Evolutionary conservation across 2,797 vertebrate genomes (phyloP), one percentile per base, ranked within the genome.

Genomic region (Alexandromys oeconomus): DNA sequence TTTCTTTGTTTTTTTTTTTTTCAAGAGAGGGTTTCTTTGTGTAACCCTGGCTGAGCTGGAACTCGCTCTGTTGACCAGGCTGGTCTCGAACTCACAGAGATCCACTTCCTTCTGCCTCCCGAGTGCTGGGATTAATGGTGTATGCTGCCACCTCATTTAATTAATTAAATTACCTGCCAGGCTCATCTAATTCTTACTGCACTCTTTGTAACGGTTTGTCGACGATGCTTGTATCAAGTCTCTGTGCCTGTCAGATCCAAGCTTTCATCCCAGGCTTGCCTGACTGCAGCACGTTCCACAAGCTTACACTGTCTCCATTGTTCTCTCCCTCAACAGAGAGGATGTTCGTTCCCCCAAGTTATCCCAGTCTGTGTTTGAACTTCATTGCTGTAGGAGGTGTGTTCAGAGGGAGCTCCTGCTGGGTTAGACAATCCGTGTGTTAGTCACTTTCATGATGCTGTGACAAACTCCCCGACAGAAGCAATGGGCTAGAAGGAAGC

Each of bases 121-220:
- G 0, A 7, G 46, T 21, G 51, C 78, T 80, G 78, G 34, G 34
- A 80, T 25, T 69, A n/a, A n/a, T 21, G 67, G 67, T 8, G 17
- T 17, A 37, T 17, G 3, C 67, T 37, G 34, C 67, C 34, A 71
- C 37, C 3, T 3, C 54, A 57, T 57, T 57, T 57, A 57, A 57
- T 57, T 57, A 21, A 57, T 57, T 57, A 21, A 57, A 57, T 21
- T 57, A 4, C 17, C 54, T 57, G 54, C 34, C 54, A 59, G 27
- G 51, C 73, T 90, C 37, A 25, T 85, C 94, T 93, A 95, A 87
- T 85, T 61, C 12, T 95, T 34, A 79, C 11, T 65, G 51, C 14
- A 65, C 1, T 80, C 54, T 73, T 65, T 93, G 73, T 29, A n/a
- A 51, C 61, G 10, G 29, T 46, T 80, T 85, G 61, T 31, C 54